Evolutionary conservation across 2,113 vertebrate species (phyloP).

Genomic region (Atrichornis clamosus): DNA sequence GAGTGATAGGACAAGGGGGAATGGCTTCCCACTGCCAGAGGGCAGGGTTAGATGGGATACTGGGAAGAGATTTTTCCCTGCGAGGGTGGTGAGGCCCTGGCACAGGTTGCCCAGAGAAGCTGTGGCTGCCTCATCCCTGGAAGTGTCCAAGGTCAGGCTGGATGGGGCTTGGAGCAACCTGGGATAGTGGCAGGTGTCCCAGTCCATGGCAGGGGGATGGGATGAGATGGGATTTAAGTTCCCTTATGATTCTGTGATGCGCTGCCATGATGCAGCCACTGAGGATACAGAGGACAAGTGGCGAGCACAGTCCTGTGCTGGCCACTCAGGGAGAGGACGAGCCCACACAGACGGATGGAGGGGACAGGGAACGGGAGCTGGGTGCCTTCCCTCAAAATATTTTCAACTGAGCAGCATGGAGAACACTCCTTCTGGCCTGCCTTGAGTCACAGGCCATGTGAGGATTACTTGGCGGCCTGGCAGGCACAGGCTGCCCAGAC

Average conservation of each 20-base stretch:
- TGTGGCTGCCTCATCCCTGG: not conserved
- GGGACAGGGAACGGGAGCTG: accelerated
- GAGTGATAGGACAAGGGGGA: not conserved
- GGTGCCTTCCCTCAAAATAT: not conserved
- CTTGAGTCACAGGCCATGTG: constrained; percentile 25
- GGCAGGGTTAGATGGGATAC: not conserved
- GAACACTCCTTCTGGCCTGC: not conserved
- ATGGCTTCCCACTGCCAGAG: not conserved
- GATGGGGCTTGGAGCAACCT: not conserved
- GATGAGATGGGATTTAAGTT: not conserved
- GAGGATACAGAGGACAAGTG: not conserved
- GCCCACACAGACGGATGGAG: accelerated
- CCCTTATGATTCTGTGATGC: not conserved
- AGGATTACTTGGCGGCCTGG: constrained; percentile 15
- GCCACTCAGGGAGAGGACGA: not conserved
- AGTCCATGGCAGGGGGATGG: not conserved
- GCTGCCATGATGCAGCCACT: not conserved
- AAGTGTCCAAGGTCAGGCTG: accelerated
- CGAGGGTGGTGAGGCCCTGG: not conserved
- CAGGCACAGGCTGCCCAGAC: constrained; percentile 36
- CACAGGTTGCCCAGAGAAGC: not conserved
- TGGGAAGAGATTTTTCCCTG: not conserved
- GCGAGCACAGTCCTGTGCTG: accelerated
- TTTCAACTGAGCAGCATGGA: not conserved
- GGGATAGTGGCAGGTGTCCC: not conserved